Evolutionary conservation across 1,140 invertebrate species (phyloP), one percentile per base, ranked within the genome.

Genomic region (Protaetia brevitarsis): DNA sequence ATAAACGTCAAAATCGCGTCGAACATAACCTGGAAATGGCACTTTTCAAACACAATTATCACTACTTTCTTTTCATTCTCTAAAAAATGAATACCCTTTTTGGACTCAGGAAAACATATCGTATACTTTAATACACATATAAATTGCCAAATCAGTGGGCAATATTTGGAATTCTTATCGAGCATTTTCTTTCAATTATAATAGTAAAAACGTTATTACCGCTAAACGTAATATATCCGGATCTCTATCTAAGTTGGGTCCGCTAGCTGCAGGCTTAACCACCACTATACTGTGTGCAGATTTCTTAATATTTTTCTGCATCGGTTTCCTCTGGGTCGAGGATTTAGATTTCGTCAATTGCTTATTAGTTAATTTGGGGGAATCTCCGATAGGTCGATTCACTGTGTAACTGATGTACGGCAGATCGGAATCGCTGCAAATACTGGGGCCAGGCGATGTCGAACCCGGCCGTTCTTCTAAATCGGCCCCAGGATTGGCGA

Each of bases 351-450:
- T 75, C 27, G 72, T 34, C 26, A 69, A 36, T 64, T 77, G 72
- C 77, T 89, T 89, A 28, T 85, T 85, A 7, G 85, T 85, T 68
- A 89, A 82, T 76, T 93, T 91, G 23, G 90, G 89, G 4, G 91
- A 93, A 78, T 93, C 87, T 71, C 92, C 93, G 68, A 96, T 96
- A 10, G 94, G 94, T 68, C 92, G 83, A 77, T 95, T 95, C 1
- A 95, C 91, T 0, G 94, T 96, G 69, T 96, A 97, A 0, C 94
- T 95, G 73, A 97, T 94, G 74, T 97, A 98, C 0, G 95, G 95
- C 65, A 97, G 83, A 78, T 97, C 95, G 0, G 90, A 89, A 77
- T 94, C 92, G 0, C 90, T 92, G 76, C 93, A 95, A 28, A 95
- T 88, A 73, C 92, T 95, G 0, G 92, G 89, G 3, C 92, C 89